Base-by-base conservation (phyloP, 2,113 vertebrate genomes). In the Taxidea taxus region DNA sequence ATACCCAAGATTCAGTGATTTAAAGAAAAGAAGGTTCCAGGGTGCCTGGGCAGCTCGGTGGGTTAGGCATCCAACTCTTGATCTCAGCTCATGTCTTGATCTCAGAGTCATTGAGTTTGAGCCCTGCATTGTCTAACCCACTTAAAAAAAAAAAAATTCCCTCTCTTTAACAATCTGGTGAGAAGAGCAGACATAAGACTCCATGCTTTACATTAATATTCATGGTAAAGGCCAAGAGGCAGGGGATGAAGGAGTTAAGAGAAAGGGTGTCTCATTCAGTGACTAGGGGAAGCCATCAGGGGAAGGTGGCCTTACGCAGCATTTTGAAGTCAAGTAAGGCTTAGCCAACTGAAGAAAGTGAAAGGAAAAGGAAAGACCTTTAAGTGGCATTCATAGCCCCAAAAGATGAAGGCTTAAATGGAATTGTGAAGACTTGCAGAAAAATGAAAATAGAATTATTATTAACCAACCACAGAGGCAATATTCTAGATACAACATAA, bases 241-340 rank as follows among this genome's bases (percentile, higher is more conserved):
- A 44, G 8, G 10, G 4, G 5, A 54, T 83, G 47, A n/a, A 3
- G 23, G 21, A 34, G 3, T 94, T 86, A 91, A 95, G 91, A 64
- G 85, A 90, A 74, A 83, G 18, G 31, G 6, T n/a, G 39, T 54
- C 37, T 23, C 44, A 44, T 51, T 77, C 18, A 87, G 62, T 92
- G 87, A 3, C 84, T 84, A 12, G 74, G 42, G 81, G 39, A 34
- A 29, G 39, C 34, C 37, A 29, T 96, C 74, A 84, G 31, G 81
- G 39, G 94, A 80, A 90, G 78, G 20, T 56, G 42, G 70, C 77
- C 10, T 93, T 51, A 93, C 75, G 27, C 96, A 74, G 25, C 14
- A 21, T 39, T 94, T 88, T 77, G 29, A 70, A 75, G 51, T 39
- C 31, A 77, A 23, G 13, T 72, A 49, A 84, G 23, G 14, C 18